Evolutionary conservation across 2,113 vertebrate genomes (phyloP).

Genomic region (Atrichornis clamosus): DNA sequence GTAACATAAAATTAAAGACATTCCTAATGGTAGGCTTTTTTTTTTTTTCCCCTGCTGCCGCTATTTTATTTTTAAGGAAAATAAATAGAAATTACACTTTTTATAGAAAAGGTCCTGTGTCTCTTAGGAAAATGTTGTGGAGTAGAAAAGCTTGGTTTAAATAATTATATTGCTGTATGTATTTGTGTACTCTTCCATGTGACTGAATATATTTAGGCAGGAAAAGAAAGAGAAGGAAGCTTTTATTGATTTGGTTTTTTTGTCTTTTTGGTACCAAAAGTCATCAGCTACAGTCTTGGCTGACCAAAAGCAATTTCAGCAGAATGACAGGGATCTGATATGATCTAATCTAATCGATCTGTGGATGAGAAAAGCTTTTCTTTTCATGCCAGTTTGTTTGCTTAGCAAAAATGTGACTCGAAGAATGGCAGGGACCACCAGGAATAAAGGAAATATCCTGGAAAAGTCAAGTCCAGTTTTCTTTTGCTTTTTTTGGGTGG

Average conservation of each 20-base stretch:
- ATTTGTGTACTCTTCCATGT: background rate
- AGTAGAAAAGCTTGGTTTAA: constrained; percentile 4
- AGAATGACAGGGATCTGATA: constrained; percentile 14
- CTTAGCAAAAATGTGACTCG: constrained; percentile 29
- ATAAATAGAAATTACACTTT: constrained; percentile 21
- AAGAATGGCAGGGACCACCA: constrained; percentile 60
- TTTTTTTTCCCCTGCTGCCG: background rate
- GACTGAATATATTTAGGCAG: background rate
- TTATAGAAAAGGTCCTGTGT: background rate
- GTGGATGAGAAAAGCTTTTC: constrained; percentile 44
- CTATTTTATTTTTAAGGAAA: constrained; percentile 56
- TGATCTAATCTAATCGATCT: constrained; percentile 40
- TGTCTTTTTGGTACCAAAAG: background rate
- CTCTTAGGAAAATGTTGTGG: background rate
- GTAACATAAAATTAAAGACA: constrained; percentile 58
- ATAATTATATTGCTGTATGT: background rate
- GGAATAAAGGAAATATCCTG: constrained; percentile 39
- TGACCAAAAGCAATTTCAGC: background rate
- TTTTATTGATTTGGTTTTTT: background rate
- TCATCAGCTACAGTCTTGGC: background rate
- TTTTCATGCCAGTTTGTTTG: constrained; percentile 60
- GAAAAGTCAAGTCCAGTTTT: constrained; percentile 6
- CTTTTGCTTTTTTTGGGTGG: constrained; percentile 9
- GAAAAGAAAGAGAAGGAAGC: background rate
- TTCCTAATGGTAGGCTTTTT: background rate